Evolutionary conservation across 1,140 invertebrate genomes (phyloP).

Genomic region (Steinernema feltiae): DNA sequence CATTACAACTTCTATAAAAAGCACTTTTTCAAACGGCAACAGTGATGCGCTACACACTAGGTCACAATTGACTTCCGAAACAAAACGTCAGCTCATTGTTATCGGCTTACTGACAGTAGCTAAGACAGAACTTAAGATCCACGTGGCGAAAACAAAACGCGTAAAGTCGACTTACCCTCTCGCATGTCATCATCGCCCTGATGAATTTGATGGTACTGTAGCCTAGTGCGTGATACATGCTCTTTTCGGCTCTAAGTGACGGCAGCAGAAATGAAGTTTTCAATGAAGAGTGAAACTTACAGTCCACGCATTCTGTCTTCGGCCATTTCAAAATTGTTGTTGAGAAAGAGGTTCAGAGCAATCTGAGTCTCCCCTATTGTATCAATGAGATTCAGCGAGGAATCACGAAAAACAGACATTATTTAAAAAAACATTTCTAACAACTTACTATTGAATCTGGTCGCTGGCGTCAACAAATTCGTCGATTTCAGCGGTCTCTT

Average conservation of each 20-base stretch:
- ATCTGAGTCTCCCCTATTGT: slow-evolving; percentile 67
- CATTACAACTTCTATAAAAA: too few relatives aligned
- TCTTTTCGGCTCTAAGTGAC: slow-evolving; percentile 68
- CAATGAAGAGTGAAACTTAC: slow-evolving; percentile 59
- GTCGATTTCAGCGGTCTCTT: neutral
- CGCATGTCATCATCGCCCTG: slow-evolving; percentile 85
- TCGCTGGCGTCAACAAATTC: slow-evolving; percentile 31
- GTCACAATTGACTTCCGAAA: too few relatives aligned
- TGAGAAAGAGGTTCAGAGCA: slow-evolving; percentile 76
- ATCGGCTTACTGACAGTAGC: too few relatives aligned
- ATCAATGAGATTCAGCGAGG: slow-evolving; percentile 61
- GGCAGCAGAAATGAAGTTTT: neutral
- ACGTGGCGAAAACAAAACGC: too few relatives aligned
- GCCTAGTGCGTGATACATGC: slow-evolving; percentile 86
- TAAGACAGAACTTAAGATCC: too few relatives aligned
- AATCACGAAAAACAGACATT: slow-evolving; percentile 23
- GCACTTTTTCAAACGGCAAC: too few relatives aligned
- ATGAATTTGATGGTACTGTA: slow-evolving; percentile 79
- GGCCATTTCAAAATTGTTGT: slow-evolving; percentile 78
- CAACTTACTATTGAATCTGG: slow-evolving; percentile 25
- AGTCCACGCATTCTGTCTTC: slow-evolving; percentile 70
- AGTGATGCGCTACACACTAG: too few relatives aligned
- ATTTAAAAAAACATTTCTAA: neutral
- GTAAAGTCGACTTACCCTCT: slow-evolving; percentile 71
- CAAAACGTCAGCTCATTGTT: too few relatives aligned